These are phyloP conservation scores for Oryzias melastigma DNA, from an alignment of 2,113 vertebrate species.

Conservation along the genomic window DNA sequence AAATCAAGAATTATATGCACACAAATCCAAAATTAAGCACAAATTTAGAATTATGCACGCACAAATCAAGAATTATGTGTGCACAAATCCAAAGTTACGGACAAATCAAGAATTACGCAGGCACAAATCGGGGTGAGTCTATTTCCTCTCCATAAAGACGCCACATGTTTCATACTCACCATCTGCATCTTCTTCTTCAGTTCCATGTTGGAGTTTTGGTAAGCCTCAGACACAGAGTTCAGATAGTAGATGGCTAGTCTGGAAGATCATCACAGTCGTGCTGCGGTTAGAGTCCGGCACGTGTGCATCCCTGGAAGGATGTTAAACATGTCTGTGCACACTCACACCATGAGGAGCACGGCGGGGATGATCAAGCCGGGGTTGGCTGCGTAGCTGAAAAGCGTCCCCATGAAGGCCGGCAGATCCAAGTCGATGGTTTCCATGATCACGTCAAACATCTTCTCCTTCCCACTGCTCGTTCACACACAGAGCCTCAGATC, in stretches of 20 bases:
- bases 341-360: conserved; percentile 97
- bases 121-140: no score
- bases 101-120: no score
- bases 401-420: conserved; percentile 90
- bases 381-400: conserved; percentile 92
- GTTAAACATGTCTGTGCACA: conserved; percentile 22
- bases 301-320: neutral
- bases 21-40: no score
- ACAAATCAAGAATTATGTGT: no score
- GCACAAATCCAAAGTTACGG: no score
- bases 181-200: conserved; percentile 97
- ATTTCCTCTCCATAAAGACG: neutral
- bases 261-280: conserved; percentile 27
- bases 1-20: no score
- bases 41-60: no score
- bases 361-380: conserved; percentile 96
- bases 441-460: conserved; percentile 94
- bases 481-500: conserved; percentile 1
- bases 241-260: conserved; percentile 97
- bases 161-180: conserved; percentile 66
- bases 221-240: conserved; percentile 89
- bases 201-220: conserved; percentile 85
- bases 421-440: conserved; percentile 93
- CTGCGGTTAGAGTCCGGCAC: neutral
- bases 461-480: conserved; percentile 83